Evolutionary conservation across 1,140 invertebrate species (phyloP).

Genomic region (Popillia japonica): DNA sequence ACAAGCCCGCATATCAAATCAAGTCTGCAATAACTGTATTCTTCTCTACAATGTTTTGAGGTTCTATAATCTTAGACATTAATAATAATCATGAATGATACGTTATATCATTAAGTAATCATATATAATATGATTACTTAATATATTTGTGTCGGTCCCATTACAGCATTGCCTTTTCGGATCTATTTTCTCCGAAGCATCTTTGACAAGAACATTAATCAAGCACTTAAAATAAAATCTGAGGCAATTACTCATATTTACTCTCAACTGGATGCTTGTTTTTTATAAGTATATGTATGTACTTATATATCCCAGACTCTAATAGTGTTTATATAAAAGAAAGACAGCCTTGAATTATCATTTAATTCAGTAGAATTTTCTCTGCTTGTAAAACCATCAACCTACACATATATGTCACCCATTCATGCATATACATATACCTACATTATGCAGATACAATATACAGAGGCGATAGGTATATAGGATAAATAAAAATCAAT

Average conservation of each 20-base stretch:
- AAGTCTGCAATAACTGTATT: background rate
- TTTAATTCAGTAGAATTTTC: background rate
- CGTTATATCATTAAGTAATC: background rate
- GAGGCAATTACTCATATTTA: background rate
- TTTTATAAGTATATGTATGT: background rate
- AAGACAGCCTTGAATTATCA: background rate
- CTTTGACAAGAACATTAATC: background rate
- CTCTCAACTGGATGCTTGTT: background rate
- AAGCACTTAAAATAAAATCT: background rate
- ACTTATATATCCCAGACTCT: background rate
- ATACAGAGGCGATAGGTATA: background rate
- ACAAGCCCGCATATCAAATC: background rate
- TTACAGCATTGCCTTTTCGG: background rate
- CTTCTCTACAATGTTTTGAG: background rate
- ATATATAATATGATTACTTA: too few species aligned
- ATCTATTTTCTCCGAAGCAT: background rate
- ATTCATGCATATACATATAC: background rate
- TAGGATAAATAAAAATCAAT: background rate
- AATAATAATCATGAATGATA: background rate
- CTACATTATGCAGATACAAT: too few species aligned
- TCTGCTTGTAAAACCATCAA: background rate
- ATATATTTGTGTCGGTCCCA: background rate
- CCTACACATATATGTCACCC: background rate
- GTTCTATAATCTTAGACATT: background rate
- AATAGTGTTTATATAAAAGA: background rate